Base-by-base conservation (phyloP, 2,113 vertebrate species). In the Bubalus kerabau region DNA sequence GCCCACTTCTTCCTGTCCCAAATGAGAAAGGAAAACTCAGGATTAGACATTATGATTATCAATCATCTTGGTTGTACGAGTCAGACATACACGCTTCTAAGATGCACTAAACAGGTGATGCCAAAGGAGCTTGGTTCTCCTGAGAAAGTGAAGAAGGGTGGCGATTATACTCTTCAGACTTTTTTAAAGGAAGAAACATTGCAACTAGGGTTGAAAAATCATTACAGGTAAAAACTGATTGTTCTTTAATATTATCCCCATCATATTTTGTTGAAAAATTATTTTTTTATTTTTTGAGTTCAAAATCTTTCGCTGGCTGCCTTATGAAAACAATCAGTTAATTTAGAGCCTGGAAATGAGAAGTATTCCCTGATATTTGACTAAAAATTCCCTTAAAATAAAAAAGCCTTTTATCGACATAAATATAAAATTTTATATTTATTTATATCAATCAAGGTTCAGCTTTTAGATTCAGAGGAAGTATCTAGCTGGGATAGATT, bases 301-400 rank as follows among this genome's bases (percentile, higher is more conserved):
- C n/a, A 90, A 96, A 76, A 57, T 64, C 56, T 92, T 95, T 93
- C 6, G 17, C 10, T 87, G 82, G n/a, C 11, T 86, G 3, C 40
- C 50, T 95, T 80, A 94, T 74, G 46, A 94, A 94, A 95, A 96
- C 60, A 81, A 78, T 80, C 23, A 96, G 26, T 84, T 76, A 43
- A 94, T 84, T 16, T 67, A 88, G 43, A 62, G 7, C 12, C 80
- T 87, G 24, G 8, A 89, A 92, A 90, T 23, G 16, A 95, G 43
- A 48, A 8, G 26, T 57, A 1, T 93, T 26, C 28, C 50, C 28
- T 59, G 13, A 89, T 83, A 24, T 87, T 88, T 88, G 16, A 59
- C 50, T 56, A 87, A 97, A 30, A 83, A 60, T 80, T 94, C 48
- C 19, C 28, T 40, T 59, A 84, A 91, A 56, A 82, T 59, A 95